Percentiles rank a stretch among this genome's conserved stretches.
Evolutionary conservation across 2,888 invertebrate genomes (phyloP).

Genomic region (Phalera bucephala): DNA sequence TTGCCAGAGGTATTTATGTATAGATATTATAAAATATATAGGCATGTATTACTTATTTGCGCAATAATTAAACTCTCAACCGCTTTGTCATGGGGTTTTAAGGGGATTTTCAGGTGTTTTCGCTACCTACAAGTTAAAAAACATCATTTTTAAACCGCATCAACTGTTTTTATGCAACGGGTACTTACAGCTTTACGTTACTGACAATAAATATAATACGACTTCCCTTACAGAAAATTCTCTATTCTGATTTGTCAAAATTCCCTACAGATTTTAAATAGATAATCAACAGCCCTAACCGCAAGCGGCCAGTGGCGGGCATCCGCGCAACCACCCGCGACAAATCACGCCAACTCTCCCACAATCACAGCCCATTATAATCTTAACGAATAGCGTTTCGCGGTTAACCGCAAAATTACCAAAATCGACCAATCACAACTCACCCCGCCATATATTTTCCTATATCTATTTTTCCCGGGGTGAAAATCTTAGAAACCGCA

Average conservation of each 20-base stretch:
- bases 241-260: neutral
- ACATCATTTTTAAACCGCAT: no score
- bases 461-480: conserved; percentile 78
- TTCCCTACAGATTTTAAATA: conserved; percentile 24
- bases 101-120: no score
- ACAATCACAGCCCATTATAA: conserved; percentile 66
- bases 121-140: no score
- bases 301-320: conserved; percentile 31
- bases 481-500: conserved; percentile 85
- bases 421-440: conserved; percentile 66
- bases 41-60: no score
- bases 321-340: conserved; percentile 50
- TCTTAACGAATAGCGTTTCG: conserved; percentile 78
- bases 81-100: no score
- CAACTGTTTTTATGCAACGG: no score
- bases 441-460: conserved; percentile 67
- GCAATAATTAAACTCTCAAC: no score
- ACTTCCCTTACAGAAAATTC: no score
- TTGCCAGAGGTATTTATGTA: no score
- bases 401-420: conserved; percentile 79
- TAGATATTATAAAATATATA: no score
- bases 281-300: conserved; percentile 31
- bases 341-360: conserved; percentile 52
- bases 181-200: no score
- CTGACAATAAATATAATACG: no score